Base-by-base conservation (phyloP, 2,888 invertebrate genomes). In the Lysandra bellargus region DNA sequence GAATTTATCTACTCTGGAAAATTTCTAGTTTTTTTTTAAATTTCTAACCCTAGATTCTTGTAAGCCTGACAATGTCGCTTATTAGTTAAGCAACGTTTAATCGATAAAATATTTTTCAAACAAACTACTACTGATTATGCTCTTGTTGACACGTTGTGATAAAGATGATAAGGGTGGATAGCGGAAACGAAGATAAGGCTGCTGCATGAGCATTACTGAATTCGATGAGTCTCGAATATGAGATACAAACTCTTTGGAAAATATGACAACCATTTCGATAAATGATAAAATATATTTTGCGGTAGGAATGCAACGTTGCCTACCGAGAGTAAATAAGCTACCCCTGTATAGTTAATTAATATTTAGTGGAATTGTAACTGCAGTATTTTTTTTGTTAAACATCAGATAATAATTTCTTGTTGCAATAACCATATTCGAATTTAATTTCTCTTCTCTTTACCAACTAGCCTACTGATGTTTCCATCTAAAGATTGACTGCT, bases 201-300 rank as follows among this genome's bases (percentile, higher is more conserved):
- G 76, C 76, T 57, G 76, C 76, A 76, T 57, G 49, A 14, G 14
- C 76, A 76, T 53, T 57, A 76, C 53, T 33, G 53, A 5, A 57
- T 30, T 4, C 76, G 30, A 74, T 79, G 57, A 23, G 64, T 30
- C 64, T 64, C 9, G 64, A 30, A 30, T 4, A 23, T 64, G 64
- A 30, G 12, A 17, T 5, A 12, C 33, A 17, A 33, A 69, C 14
- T 69, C 14, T 30, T 64, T 37, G 17, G 61, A 37, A 69, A 64
- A 12, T 9, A 14, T 69, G 69, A 33, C 14, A 17, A 5, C 4
- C 17, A 14, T 33, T 69, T 69, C 37, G 12, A 64, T 64, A 64
- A 61, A n/a, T 1, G 23, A 61, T 61, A 61, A 40, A 40, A 44
- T 9, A 6, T 64, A 64, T 17, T 60, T n/a, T 23, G n/a, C 23